Percentiles rank a stretch among this genome's conserved stretches.
Conservation (phyloP, 2,113 vertebrate genomes). For the Trichechus manatus region DNA sequence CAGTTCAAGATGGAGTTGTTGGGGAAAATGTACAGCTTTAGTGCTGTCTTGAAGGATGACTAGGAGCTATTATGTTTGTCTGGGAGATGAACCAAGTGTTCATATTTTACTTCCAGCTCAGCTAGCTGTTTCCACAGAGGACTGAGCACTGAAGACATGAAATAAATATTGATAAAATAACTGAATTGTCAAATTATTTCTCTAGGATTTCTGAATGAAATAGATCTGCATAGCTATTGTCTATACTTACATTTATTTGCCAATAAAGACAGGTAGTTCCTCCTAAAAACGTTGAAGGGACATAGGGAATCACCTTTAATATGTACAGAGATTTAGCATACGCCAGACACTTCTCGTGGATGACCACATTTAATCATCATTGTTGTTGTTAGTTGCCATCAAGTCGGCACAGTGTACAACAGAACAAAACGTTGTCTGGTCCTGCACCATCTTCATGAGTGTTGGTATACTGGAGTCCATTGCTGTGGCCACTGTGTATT, state of each 20-base stretch:
- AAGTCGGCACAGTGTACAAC: neutral
- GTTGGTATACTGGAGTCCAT: neutral
- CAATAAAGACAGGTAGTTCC: neutral
- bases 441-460: neutral
- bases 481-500: neutral
- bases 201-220: neutral
- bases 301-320: neutral
- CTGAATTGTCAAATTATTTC: neutral
- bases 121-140: fast-evolving
- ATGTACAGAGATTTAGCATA: fast-evolving
- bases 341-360: neutral
- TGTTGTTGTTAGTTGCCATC: neutral
- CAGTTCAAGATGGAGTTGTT: fast-evolving
- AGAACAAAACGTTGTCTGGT: neutral
- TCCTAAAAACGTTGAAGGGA: neutral
- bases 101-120: neutral
- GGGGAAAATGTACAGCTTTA: neutral
- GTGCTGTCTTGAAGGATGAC: neutral
- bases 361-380: neutral
- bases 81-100: neutral
- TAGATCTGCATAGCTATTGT: neutral
- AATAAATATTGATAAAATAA: neutral
- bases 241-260: neutral
- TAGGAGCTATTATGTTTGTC: neutral
- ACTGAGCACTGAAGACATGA: neutral